Conservation (phyloP, 2,888 invertebrate genomes). For the Apoderus coryli region DNA sequence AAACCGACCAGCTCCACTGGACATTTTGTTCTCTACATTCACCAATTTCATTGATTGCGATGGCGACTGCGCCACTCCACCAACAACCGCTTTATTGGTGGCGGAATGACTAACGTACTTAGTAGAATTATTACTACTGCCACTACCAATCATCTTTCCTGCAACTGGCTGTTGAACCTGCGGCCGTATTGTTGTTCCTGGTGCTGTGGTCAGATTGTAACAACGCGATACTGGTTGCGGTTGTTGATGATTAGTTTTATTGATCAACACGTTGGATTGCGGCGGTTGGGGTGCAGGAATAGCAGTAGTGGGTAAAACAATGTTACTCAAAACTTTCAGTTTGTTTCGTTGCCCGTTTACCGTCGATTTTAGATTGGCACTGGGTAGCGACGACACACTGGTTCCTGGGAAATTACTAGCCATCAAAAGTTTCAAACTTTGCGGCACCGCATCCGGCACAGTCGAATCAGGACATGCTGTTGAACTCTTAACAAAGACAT, state of each 20-base stretch:
- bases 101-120: slow-evolving; percentile 27
- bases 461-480: slow-evolving; percentile 20
- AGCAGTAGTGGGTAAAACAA: slow-evolving; percentile 26
- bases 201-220: neutral
- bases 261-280: slow-evolving; percentile 24
- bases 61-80: slow-evolving; percentile 20
- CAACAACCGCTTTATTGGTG: slow-evolving; percentile 16
- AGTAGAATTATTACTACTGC: slow-evolving; percentile 25
- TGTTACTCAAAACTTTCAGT: slow-evolving; percentile 31
- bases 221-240: slow-evolving; percentile 4
- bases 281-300: slow-evolving; percentile 21
- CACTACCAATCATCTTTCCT: too few relatives aligned
- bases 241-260: slow-evolving; percentile 21
- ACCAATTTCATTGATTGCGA: slow-evolving; percentile 20
- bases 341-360: slow-evolving; percentile 31
- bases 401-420: slow-evolving; percentile 28
- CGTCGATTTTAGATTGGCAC: too few relatives aligned
- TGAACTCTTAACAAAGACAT: slow-evolving; percentile 32
- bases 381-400: slow-evolving; percentile 26
- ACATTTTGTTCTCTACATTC: slow-evolving; percentile 29
- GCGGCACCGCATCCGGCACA: slow-evolving; percentile 24
- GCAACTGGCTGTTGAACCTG: slow-evolving; percentile 27
- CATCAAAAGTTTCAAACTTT: slow-evolving; percentile 29
- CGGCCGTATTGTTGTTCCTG: slow-evolving; percentile 8
- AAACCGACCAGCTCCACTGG: too few relatives aligned